Evolutionary conservation across 2,113 vertebrate species (phyloP).

Genomic region (Condylura cristata): DNA sequence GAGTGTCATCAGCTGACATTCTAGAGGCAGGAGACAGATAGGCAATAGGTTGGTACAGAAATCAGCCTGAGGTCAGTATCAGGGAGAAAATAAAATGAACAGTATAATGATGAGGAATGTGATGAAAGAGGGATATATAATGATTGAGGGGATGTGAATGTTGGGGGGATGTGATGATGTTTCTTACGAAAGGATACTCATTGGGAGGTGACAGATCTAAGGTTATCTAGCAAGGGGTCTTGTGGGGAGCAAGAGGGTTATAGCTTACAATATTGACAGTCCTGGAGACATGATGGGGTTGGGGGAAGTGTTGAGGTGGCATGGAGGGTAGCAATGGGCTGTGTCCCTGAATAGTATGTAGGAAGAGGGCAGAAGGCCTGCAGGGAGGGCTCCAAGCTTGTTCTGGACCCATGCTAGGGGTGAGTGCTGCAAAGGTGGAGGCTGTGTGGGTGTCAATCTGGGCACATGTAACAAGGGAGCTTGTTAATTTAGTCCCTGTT

Average conservation of each 20-base stretch:
- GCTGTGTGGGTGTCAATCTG: not conserved
- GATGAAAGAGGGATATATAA: not conserved
- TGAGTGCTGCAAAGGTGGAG: not conserved
- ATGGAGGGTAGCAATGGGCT: not conserved
- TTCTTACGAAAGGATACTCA: too few species aligned
- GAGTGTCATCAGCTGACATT: not conserved
- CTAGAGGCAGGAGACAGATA: not conserved
- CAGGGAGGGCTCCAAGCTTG: too few species aligned
- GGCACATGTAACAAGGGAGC: not conserved
- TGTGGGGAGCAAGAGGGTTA: not conserved
- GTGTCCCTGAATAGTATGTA: not conserved
- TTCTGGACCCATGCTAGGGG: not conserved
- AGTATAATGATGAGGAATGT: not conserved
- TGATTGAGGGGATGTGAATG: too few species aligned
- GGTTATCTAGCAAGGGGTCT: not conserved
- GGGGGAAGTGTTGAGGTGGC: not conserved
- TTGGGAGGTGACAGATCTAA: not conserved
- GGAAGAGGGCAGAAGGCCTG: not conserved
- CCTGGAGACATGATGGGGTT: not conserved
- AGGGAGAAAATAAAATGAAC: not conserved
- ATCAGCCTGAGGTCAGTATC: not conserved
- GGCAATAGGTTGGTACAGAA: not conserved
- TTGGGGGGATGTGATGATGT: too few species aligned
- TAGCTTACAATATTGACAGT: not conserved
- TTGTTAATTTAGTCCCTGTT: constrained; percentile 42